phyloP scores from a whole-genome alignment of 1,140 invertebrate genomes.

The Lucilia cuprina region DNA sequence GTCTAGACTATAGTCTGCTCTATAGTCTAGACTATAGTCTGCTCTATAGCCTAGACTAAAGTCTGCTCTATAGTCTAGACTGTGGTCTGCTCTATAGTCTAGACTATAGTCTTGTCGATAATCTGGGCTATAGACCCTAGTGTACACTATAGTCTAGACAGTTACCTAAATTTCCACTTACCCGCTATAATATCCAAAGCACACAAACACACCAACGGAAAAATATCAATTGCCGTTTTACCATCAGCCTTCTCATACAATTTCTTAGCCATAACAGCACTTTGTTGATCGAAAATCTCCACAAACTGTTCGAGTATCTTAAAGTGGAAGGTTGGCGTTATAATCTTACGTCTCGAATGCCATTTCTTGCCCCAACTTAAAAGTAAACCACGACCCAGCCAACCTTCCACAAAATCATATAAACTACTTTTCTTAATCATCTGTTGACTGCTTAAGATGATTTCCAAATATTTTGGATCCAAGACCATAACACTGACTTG shows the following conservation, averaged over 20 bases:
- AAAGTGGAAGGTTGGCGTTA: conserved; percentile 87
- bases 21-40: no score
- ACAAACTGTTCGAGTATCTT: conserved; percentile 81
- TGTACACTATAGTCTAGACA: no score
- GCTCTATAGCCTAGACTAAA: no score
- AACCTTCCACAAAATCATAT: conserved; percentile 73
- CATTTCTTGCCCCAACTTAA: conserved; percentile 70
- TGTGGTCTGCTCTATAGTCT: no score
- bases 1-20: no score
- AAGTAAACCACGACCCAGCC: conserved; percentile 57
- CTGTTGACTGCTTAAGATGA: conserved; percentile 42
- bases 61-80: no score
- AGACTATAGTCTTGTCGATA: no score
- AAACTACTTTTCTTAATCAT: conserved; percentile 64
- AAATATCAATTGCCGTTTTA: conserved; percentile 45
- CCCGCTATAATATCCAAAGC: conserved; percentile 52
- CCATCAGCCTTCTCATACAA: conserved; percentile 48
- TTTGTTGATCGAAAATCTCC: conserved; percentile 73
- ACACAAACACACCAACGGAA: conserved; percentile 45
- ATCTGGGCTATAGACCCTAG: no score
- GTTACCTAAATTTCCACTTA: neutral
- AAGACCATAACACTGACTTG: conserved; percentile 45
- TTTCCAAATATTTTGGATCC: conserved; percentile 46
- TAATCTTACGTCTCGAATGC: conserved; percentile 74
- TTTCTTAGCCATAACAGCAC: conserved; percentile 64